Evolutionary conservation across 2,797 vertebrate genomes (phyloP).

Genomic region (Enteromius thamalakanensis): DNA sequence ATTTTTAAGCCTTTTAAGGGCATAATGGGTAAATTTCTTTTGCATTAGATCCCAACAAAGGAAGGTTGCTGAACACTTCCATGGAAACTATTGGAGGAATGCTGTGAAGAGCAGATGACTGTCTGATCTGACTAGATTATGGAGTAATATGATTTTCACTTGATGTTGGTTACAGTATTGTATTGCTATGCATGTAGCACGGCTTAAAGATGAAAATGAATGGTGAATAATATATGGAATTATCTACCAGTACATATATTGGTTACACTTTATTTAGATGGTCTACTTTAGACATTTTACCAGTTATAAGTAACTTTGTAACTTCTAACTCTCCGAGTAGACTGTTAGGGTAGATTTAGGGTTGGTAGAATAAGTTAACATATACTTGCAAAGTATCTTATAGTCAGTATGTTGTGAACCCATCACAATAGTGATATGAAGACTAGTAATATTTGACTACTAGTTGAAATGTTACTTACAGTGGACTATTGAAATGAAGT

Average conservation of each 20-base stretch:
- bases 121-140: conserved; percentile 69
- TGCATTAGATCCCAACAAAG: background rate
- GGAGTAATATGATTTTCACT: conserved; percentile 68
- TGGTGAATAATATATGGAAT: background rate
- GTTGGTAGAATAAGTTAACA: no score
- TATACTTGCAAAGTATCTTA: no score
- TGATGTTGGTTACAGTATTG: conserved; percentile 13
- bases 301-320: no score
- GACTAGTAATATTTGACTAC: no score
- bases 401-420: no score
- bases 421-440: no score
- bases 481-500: no score
- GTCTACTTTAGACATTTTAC: no score
- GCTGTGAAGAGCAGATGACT: conserved; percentile 45
- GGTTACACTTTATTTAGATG: no score
- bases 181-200: background rate
- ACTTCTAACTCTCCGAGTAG: no score
- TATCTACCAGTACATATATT: background rate
- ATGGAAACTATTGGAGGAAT: conserved; percentile 70
- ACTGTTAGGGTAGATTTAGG: no score
- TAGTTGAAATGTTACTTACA: no score
- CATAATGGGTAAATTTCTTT: background rate
- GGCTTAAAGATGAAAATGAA: background rate
- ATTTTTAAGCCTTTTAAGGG: background rate
- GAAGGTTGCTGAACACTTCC: conserved; percentile 46